Percentiles rank a stretch among this genome's conserved stretches.
These are phyloP conservation scores for Xestobium rufovillosum DNA, from an alignment of 2,888 invertebrate genomes.

Conservation along the genomic window DNA sequence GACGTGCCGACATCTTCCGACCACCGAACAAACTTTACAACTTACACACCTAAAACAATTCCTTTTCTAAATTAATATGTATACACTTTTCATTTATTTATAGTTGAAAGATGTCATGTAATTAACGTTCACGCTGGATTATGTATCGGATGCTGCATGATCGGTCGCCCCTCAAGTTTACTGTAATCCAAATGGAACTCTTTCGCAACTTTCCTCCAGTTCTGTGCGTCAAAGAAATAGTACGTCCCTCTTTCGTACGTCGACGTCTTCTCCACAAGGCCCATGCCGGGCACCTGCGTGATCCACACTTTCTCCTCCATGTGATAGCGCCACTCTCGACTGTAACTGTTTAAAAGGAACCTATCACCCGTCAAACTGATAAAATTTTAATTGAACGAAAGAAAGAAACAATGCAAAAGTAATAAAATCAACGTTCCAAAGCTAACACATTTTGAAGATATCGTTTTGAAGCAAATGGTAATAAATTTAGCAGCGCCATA, in stretches of 20 bases:
- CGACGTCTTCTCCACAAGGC: constrained; percentile 88
- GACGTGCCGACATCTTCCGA: too few relatives aligned
- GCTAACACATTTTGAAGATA: too few relatives aligned
- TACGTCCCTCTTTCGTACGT: constrained; percentile 98
- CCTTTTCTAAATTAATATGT: too few relatives aligned
- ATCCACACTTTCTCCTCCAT: constrained; percentile 99
- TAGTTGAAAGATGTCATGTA: constrained; percentile 33
- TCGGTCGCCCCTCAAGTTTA: constrained; percentile 92
- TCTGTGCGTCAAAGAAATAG: constrained; percentile 98
- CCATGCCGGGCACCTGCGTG: constrained; percentile 92
- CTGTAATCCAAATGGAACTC: constrained; percentile 99
- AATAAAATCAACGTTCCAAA: too few relatives aligned
- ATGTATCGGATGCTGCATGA: constrained; percentile 53
- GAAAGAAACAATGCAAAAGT: too few relatives aligned
- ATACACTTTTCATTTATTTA: constrained; percentile 44
- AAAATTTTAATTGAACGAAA: too few relatives aligned
- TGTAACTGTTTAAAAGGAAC: constrained; percentile 87
- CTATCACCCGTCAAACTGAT: too few relatives aligned
- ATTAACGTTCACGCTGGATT: constrained; percentile 28
- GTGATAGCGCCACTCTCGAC: constrained; percentile 99
- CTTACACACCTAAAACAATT: too few relatives aligned
- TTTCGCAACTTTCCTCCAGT: constrained; percentile 98
- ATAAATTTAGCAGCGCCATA: too few relatives aligned
- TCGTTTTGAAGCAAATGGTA: too few relatives aligned
- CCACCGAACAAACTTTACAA: too few relatives aligned